Evolutionary conservation across 2,113 vertebrate genomes (phyloP).

Genomic region (Neodon shergylaensis): DNA sequence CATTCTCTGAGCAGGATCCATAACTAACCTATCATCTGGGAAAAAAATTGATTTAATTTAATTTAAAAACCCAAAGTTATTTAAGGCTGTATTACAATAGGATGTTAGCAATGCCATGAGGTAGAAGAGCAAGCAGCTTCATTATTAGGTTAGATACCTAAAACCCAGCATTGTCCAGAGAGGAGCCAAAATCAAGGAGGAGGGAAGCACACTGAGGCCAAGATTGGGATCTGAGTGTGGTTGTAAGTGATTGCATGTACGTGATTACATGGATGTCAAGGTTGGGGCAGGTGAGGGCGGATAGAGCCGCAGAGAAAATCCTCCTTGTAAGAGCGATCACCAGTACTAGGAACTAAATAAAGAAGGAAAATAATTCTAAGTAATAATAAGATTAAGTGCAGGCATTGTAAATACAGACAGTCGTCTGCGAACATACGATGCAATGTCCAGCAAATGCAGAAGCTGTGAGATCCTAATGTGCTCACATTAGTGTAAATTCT

Average conservation of each 20-base stretch:
- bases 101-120: background rate
- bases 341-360: background rate
- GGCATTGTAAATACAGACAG: background rate
- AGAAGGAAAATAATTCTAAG: background rate
- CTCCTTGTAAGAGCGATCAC: background rate
- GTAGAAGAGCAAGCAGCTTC: background rate
- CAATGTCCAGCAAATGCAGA: background rate
- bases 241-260: background rate
- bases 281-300: background rate
- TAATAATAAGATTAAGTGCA: background rate
- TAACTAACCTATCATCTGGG: background rate
- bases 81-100: background rate
- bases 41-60: background rate
- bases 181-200: background rate
- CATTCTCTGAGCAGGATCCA: constrained; percentile 6
- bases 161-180: background rate
- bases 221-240: background rate
- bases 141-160: background rate
- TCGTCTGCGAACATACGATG: background rate
- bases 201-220: background rate
- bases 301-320: background rate
- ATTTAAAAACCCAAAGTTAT: background rate
- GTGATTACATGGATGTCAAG: background rate
- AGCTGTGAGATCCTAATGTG: background rate
- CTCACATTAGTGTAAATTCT: background rate